Conservation (phyloP, 2,797 vertebrate species). For the Hipposideros larvatus region DNA sequence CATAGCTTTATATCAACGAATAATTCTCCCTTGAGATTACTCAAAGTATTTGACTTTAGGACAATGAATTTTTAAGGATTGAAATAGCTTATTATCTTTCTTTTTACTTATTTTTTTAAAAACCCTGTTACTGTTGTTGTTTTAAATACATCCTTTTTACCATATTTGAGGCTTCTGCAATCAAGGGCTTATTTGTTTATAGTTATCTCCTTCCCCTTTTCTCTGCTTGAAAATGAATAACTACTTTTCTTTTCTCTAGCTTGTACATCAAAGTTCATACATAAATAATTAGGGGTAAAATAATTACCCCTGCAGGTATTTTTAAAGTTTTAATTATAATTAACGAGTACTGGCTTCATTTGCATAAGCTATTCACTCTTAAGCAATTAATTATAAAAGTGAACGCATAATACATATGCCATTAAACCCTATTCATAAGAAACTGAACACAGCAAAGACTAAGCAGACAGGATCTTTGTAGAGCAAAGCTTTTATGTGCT, state of each 20-base stretch:
- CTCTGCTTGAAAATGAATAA: constrained; percentile 50
- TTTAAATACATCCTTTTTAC: background rate
- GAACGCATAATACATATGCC: background rate
- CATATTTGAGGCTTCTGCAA: background rate
- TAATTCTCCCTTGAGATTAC: constrained; percentile 5
- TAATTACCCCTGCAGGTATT: background rate
- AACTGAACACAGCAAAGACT: constrained; percentile 4
- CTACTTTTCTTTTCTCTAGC: background rate
- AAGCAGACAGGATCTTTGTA: background rate
- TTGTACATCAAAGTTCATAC: constrained; percentile 29
- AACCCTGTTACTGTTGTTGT: background rate
- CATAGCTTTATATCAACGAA: background rate
- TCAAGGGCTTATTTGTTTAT: background rate
- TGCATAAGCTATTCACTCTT: background rate
- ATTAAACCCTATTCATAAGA: constrained; percentile 10
- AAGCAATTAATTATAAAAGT: constrained; percentile 44
- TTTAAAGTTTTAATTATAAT: constrained; percentile 43
- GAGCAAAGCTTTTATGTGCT: background rate
- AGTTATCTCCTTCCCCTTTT: background rate
- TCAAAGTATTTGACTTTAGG: constrained; percentile 11
- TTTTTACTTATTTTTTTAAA: background rate
- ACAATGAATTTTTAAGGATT: background rate
- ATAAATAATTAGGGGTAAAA: background rate
- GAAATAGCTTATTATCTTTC: background rate
- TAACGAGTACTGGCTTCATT: constrained; percentile 59